These are phyloP conservation scores for Polyommatus icarus DNA, from an alignment of 2,888 invertebrate species.

Conservation along the genomic window DNA sequence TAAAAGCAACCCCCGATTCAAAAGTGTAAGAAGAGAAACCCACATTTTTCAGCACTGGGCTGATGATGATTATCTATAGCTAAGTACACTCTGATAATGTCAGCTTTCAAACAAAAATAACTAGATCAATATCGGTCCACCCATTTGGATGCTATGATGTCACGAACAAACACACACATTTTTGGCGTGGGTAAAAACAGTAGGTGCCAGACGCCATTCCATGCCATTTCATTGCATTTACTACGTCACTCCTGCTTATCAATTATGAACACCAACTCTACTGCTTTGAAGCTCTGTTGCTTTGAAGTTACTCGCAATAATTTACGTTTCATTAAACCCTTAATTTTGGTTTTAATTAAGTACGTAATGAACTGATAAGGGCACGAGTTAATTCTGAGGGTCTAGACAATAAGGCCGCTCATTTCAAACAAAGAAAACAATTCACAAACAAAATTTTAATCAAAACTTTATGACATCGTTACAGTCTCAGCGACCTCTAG, in stretches of 20 bases:
- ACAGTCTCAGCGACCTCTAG: background rate
- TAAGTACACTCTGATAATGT: too few relatives aligned
- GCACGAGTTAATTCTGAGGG: background rate
- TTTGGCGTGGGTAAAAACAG: too few relatives aligned
- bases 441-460: conserved; percentile 22
- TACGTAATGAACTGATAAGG: background rate
- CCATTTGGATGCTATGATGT: too few relatives aligned
- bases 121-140: too few relatives aligned
- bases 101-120: too few relatives aligned
- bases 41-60: too few relatives aligned
- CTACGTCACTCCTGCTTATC: background rate
- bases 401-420: background rate
- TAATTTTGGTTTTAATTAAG: background rate
- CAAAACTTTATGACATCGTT: conserved; percentile 25
- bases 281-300: background rate
- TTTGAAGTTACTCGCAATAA: background rate
- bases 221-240: background rate
- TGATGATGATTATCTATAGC: too few relatives aligned
- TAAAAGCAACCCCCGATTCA: too few relatives aligned
- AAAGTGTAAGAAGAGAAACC: too few relatives aligned
- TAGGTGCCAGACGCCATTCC: too few relatives aligned
- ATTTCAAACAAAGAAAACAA: conserved; percentile 23
- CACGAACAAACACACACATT: too few relatives aligned
- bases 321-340: background rate
- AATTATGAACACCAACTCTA: background rate